A percentile compares a stretch with the other conserved stretches of the same genome.
phyloP scores from a whole-genome alignment of 2,888 invertebrate species.

The Platerodrilus igneus region DNA sequence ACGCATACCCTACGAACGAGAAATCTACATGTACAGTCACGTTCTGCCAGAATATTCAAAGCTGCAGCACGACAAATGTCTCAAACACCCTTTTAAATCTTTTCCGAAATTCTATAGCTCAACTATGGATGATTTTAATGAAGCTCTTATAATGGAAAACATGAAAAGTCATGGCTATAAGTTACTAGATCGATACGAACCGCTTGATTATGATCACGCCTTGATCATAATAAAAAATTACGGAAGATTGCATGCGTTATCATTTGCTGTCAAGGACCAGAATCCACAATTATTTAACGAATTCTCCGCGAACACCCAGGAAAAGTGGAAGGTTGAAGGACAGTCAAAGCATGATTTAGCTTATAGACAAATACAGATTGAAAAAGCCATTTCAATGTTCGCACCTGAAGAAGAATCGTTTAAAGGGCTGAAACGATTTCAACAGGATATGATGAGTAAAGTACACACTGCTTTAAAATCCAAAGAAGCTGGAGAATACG shows the following conservation, averaged over 20 bases:
- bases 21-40: conserved; percentile 27
- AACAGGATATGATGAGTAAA: too few relatives aligned
- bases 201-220: conserved; percentile 33
- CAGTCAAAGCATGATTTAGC: too few relatives aligned
- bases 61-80: conserved; percentile 14
- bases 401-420: too few relatives aligned
- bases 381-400: too few relatives aligned
- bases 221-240: conserved; percentile 32
- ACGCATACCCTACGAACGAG: conserved; percentile 29
- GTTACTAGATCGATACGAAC: conserved; percentile 21
- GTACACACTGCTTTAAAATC: too few relatives aligned
- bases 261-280: conserved; percentile 32
- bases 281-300: conserved; percentile 28
- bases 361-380: too few relatives aligned
- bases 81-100: conserved; percentile 20
- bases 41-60: conserved; percentile 18
- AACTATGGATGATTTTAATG: conserved; percentile 23
- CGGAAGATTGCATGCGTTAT: conserved; percentile 35
- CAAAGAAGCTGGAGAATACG: too few relatives aligned
- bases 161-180: conserved; percentile 32
- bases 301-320: conserved; percentile 20
- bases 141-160: conserved; percentile 31
- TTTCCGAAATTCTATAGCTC: conserved; percentile 23
- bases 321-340: too few relatives aligned
- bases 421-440: too few relatives aligned